Percentiles rank a stretch among this genome's conserved stretches.
These are phyloP conservation scores for Cristatella mucedo DNA, from an alignment of 2,888 invertebrate genomes.

Conservation along the genomic window DNA sequence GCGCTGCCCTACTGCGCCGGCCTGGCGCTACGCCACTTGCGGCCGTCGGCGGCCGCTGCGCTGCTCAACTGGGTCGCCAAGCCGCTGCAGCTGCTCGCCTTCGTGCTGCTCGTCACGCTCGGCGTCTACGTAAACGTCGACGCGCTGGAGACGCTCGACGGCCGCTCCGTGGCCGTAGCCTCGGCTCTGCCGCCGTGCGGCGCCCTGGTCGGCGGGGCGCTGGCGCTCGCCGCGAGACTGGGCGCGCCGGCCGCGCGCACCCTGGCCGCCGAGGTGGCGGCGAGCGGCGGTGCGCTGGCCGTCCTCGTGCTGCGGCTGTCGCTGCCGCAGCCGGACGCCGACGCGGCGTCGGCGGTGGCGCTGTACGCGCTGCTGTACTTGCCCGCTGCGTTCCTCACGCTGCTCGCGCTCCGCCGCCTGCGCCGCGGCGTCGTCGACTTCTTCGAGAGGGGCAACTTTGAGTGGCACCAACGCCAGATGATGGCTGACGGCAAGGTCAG, in stretches of 20 bases:
- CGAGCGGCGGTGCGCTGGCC: conserved; percentile 30
- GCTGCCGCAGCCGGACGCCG: conserved; percentile 26
- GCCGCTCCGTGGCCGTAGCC: conserved; percentile 21
- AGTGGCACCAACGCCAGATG: conserved; percentile 3
- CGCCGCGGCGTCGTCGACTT: conserved; percentile 17
- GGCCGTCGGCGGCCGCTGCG: conserved; percentile 25
- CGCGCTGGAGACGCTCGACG: conserved; percentile 25
- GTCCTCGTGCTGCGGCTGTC: conserved; percentile 29
- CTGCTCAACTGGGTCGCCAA: conserved; percentile 33
- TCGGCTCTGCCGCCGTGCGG: conserved; percentile 22
- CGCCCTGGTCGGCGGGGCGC: conserved; percentile 20
- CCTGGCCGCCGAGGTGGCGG: conserved; percentile 28
- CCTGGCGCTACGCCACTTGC: conserved; percentile 22
- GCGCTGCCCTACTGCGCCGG: conserved; percentile 28
- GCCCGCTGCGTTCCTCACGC: conserved; percentile 24
- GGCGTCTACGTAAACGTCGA: conserved; percentile 38
- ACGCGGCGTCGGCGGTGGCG: conserved; percentile 29
- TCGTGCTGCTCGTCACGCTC: conserved; percentile 33
- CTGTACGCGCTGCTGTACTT: conserved; percentile 33
- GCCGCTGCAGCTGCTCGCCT: conserved; percentile 30
- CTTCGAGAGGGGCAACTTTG: conserved; percentile 18
- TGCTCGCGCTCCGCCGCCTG: conserved; percentile 19
- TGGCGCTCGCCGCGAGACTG: conserved; percentile 23
- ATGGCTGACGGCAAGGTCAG: conserved; percentile 4
- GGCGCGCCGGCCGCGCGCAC: conserved; percentile 22